A percentile compares a stretch with the other conserved stretches of the same genome.
Evolutionary conservation across 2,113 vertebrate species (phyloP).

Genomic region (Arenaria interpres): DNA sequence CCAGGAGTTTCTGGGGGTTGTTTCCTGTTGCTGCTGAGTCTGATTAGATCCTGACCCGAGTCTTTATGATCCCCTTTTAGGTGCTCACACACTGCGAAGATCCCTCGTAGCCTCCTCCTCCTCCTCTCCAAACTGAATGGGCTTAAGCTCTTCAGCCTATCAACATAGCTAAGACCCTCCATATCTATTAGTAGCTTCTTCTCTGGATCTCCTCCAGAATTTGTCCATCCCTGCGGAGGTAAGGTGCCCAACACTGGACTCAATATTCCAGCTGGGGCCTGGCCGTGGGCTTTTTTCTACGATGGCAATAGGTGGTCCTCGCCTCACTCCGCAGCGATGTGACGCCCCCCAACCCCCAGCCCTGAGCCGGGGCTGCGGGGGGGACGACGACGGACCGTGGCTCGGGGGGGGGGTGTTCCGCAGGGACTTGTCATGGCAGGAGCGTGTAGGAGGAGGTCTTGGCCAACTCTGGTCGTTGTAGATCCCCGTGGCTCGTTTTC

Average conservation of each 20-base stretch:
- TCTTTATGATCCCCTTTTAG: slow-evolving; percentile 70
- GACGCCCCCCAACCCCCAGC: background rate
- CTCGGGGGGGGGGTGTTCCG: too few relatives aligned
- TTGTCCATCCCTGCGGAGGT: slow-evolving; percentile 67
- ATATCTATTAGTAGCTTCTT: slow-evolving; percentile 66
- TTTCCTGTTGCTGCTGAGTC: slow-evolving; percentile 4
- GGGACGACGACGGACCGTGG: too few relatives aligned
- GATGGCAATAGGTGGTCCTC: slow-evolving; percentile 16
- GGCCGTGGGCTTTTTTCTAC: slow-evolving; percentile 27
- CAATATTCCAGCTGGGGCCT: slow-evolving; percentile 56
- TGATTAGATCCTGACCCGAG: slow-evolving; percentile 49
- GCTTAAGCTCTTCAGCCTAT: slow-evolving; percentile 67
- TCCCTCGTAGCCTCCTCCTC: slow-evolving; percentile 65
- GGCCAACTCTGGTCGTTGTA: background rate
- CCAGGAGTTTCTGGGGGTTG: slow-evolving; percentile 10
- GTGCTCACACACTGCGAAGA: slow-evolving; percentile 61
- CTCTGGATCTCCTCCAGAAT: slow-evolving; percentile 67
- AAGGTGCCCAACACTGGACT: slow-evolving; percentile 61
- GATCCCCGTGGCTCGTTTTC: background rate
- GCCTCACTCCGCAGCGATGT: slow-evolving; percentile 50
- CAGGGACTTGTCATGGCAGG: background rate
- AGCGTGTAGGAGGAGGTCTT: background rate
- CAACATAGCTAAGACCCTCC: slow-evolving; percentile 66
- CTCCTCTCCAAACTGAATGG: slow-evolving; percentile 66
- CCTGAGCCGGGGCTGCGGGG: background rate